These are phyloP conservation scores for Drosophila fuyamai DNA, from an alignment of 1,140 invertebrate species.

Conservation along the genomic window DNA sequence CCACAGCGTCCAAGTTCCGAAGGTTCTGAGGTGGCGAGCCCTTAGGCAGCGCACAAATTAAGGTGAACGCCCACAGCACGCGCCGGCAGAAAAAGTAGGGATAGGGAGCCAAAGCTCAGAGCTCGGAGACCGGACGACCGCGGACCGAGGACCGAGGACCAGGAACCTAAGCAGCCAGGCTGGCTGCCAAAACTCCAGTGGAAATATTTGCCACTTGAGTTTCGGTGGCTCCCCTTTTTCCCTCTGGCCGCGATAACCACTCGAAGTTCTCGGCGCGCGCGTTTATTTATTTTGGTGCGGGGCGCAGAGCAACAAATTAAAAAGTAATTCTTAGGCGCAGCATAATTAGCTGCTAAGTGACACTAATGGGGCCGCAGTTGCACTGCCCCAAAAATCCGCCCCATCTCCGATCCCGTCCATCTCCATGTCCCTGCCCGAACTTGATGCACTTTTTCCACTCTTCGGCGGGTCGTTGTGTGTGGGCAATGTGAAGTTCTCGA, in stretches of 20 bases:
- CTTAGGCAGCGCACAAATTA: conserved; percentile 61
- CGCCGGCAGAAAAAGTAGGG: conserved; percentile 33
- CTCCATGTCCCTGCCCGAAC: background rate
- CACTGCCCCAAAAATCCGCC: conserved; percentile 34
- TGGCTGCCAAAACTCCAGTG: conserved; percentile 67
- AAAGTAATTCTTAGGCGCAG: conserved; percentile 77
- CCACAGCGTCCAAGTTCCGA: conserved; percentile 10
- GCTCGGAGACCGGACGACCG: background rate
- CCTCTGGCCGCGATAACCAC: background rate
- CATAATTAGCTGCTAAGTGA: conserved; percentile 81
- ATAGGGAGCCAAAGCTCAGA: conserved; percentile 19
- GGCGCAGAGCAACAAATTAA: conserved; percentile 74
- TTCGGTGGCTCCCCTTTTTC: conserved; percentile 19
- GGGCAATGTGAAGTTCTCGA: conserved; percentile 35
- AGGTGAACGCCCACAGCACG: conserved; percentile 77
- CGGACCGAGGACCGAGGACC: conserved; percentile 5
- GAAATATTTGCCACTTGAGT: conserved; percentile 67
- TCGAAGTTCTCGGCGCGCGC: conserved; percentile 35
- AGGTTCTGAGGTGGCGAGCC: conserved; percentile 24
- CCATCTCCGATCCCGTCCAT: background rate
- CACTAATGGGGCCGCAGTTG: conserved; percentile 65
- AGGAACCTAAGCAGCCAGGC: conserved; percentile 57
- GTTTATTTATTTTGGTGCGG: conserved; percentile 73
- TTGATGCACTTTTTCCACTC: conserved; percentile 34
- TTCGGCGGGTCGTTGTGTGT: conserved; percentile 31